A percentile compares a stretch with the other conserved stretches of the same genome.
phyloP scores from a whole-genome alignment of 2,797 vertebrate genomes.

The Anniella stebbinsi region DNA sequence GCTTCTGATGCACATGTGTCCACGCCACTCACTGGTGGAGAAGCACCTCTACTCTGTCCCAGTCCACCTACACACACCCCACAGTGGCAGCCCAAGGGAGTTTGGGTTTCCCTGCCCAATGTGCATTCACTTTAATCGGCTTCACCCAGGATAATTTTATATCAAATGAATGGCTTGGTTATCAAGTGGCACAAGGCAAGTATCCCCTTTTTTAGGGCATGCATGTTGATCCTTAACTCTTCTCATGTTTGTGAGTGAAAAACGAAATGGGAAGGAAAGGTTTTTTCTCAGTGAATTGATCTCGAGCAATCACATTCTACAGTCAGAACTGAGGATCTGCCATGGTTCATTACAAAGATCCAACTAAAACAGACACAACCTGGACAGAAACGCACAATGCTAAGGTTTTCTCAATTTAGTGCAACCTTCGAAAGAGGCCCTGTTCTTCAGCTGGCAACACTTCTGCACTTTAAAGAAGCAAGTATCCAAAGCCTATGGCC shows the following conservation, averaged over 20 bases:
- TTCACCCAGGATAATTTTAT: background rate
- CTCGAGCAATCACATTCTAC: background rate
- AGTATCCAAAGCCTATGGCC: conserved; percentile 8
- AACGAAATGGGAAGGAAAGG: background rate
- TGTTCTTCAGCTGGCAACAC: background rate
- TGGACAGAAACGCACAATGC: background rate
- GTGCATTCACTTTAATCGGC: background rate
- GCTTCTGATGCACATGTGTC: background rate
- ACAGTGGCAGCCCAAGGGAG: background rate
- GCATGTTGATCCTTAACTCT: background rate
- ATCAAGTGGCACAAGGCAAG: background rate
- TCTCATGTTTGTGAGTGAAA: background rate
- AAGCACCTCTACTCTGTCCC: background rate
- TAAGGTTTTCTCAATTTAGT: background rate
- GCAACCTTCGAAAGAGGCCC: fast-evolving
- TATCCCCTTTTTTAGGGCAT: background rate
- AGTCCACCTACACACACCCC: too few relatives aligned
- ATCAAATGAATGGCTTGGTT: background rate
- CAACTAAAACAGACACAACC: background rate
- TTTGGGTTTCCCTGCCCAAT: background rate
- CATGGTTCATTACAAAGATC: background rate
- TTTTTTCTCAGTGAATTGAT: background rate
- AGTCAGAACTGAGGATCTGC: background rate
- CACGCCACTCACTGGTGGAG: background rate
- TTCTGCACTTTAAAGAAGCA: background rate